Evolutionary conservation across 1,140 invertebrate genomes (phyloP).

Genomic region (Hesperophylax magnus): DNA sequence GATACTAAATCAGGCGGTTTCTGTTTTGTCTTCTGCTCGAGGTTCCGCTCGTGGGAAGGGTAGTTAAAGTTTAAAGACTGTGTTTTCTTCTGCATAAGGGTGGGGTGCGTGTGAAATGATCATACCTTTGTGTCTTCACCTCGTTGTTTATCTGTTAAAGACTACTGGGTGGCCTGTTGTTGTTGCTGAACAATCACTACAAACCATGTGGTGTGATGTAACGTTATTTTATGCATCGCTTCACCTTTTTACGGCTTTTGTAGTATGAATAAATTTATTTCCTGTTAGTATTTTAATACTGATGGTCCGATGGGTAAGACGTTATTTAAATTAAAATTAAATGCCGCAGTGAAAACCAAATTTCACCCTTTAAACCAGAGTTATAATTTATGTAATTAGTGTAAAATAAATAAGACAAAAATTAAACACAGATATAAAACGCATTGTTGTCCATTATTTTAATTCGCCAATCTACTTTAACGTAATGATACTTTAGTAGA

Average conservation of each 20-base stretch:
- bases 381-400: too few relatives aligned
- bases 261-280: not conserved
- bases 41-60: not conserved
- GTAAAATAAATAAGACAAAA: too few relatives aligned
- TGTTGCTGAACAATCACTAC: not conserved
- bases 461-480: too few relatives aligned
- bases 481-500: too few relatives aligned
- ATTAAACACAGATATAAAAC: too few relatives aligned
- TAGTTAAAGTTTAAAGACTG: constrained; percentile 20
- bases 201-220: not conserved
- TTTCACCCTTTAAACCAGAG: too few relatives aligned
- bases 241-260: not conserved
- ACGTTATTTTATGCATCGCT: not conserved
- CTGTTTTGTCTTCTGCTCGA: not conserved
- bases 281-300: not conserved
- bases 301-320: not conserved
- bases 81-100: not conserved
- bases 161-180: not conserved
- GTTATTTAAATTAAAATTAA: too few relatives aligned
- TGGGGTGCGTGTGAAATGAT: constrained; percentile 13
- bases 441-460: too few relatives aligned
- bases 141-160: not conserved
- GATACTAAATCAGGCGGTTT: constrained; percentile 28
- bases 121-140: not conserved
- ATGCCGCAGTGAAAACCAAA: too few relatives aligned